phyloP scores from a whole-genome alignment of 1,140 invertebrate genomes.

The Polypedilum pembai region DNA sequence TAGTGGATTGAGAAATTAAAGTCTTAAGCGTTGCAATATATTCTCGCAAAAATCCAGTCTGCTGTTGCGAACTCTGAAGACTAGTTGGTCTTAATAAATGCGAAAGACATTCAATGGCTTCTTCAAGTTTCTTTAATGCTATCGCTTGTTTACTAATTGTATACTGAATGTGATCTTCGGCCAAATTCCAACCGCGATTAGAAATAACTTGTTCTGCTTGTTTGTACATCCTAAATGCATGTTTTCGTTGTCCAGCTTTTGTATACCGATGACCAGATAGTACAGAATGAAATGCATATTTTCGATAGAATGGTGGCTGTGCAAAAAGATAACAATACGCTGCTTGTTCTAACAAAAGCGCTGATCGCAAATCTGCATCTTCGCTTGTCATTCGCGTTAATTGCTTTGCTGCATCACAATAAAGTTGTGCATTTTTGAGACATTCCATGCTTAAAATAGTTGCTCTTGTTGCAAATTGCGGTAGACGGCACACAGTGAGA shows the following conservation, averaged over 20 bases:
- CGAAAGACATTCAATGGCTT: slow-evolving; percentile 70
- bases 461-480: slow-evolving; percentile 82
- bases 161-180: slow-evolving; percentile 92
- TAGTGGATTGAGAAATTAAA: slow-evolving; percentile 30
- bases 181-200: slow-evolving; percentile 76
- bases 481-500: slow-evolving; percentile 77
- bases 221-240: slow-evolving; percentile 83
- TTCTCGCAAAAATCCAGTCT: slow-evolving; percentile 78
- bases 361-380: slow-evolving; percentile 84
- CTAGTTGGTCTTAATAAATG: slow-evolving; percentile 68
- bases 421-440: slow-evolving; percentile 64
- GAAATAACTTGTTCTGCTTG: slow-evolving; percentile 79
- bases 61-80: slow-evolving; percentile 67
- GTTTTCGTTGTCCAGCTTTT: slow-evolving; percentile 83
- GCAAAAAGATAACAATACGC: slow-evolving; percentile 81
- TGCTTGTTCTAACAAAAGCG: slow-evolving; percentile 89
- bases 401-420: slow-evolving; percentile 84
- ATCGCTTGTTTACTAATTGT: slow-evolving; percentile 83
- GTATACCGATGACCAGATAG: slow-evolving; percentile 87
- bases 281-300: slow-evolving; percentile 96
- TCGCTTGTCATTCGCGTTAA: slow-evolving; percentile 92
- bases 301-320: slow-evolving; percentile 68
- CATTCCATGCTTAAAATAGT: slow-evolving; percentile 83
- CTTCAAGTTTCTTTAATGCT: slow-evolving; percentile 64
- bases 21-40: slow-evolving; percentile 66